phyloP scores from a whole-genome alignment of 2,113 vertebrate genomes.

The western clawed frog (Xenopus tropicalis) region UCB_Xtro_10.0 CM004450.2:125466001-125466500 shows the following conservation, averaged over 20 bases:
- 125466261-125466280: constrained; percentile 39
- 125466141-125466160: neutral
- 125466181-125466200: neutral
- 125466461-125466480: too few relatives aligned
- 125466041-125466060: too few relatives aligned
- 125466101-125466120: too few relatives aligned
- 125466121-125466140: neutral
- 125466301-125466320: constrained; percentile 26
- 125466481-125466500: too few relatives aligned
- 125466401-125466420: too few relatives aligned
- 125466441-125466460: too few relatives aligned
- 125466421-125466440: too few relatives aligned
- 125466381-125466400: neutral
- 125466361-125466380: constrained; percentile 7
- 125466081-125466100: too few relatives aligned
- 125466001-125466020: too few relatives aligned
- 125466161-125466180: neutral
- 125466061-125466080: too few relatives aligned
- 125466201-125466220: constrained; percentile 26
- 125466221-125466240: constrained; percentile 28
- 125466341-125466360: neutral
- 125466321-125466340: constrained; percentile 17
- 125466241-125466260: constrained; percentile 27
- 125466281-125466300: constrained; percentile 34
- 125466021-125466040: too few relatives aligned